Evolutionary conservation across 1,140 invertebrate genomes (phyloP).

Genomic region (Pseudomyrmex dendroicus): DNA sequence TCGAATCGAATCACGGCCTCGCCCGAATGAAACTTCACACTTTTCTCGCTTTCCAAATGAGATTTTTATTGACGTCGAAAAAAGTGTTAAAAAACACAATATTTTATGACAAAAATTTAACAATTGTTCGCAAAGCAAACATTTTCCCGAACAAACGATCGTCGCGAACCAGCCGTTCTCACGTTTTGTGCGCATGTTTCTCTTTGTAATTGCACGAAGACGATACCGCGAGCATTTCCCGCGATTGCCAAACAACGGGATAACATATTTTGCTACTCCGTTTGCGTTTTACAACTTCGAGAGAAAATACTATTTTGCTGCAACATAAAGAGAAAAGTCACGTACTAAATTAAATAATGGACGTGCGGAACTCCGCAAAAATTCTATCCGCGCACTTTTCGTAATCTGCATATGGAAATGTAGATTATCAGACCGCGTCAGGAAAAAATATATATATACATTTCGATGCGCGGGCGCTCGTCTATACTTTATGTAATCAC

Average conservation of each 20-base stretch:
- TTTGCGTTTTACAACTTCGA: slow-evolving; percentile 1
- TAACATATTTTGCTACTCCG: slow-evolving; percentile 24
- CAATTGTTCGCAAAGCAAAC: slow-evolving; percentile 12
- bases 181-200: not conserved
- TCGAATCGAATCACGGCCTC: slow-evolving; percentile 43
- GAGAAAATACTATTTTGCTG: slow-evolving; percentile 1
- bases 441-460: not conserved
- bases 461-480: not conserved
- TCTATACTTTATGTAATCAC: not conserved
- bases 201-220: slow-evolving; percentile 25
- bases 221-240: not conserved
- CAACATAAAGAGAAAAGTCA: not conserved
- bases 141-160: slow-evolving; percentile 5
- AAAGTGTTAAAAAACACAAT: slow-evolving; percentile 2
- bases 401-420: not conserved
- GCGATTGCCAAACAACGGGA: slow-evolving; percentile 30
- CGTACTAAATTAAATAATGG: not conserved
- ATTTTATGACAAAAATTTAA: slow-evolving; percentile 19
- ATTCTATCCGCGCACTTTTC: slow-evolving; percentile 10
- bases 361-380: not conserved
- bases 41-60: not conserved
- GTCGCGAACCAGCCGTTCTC: not conserved
- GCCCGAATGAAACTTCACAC: slow-evolving; percentile 2
- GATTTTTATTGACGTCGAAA: not conserved
- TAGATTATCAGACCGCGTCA: not conserved